Base-by-base conservation (phyloP, 2,888 invertebrate genomes). In the Tenodera sinensis region DNA sequence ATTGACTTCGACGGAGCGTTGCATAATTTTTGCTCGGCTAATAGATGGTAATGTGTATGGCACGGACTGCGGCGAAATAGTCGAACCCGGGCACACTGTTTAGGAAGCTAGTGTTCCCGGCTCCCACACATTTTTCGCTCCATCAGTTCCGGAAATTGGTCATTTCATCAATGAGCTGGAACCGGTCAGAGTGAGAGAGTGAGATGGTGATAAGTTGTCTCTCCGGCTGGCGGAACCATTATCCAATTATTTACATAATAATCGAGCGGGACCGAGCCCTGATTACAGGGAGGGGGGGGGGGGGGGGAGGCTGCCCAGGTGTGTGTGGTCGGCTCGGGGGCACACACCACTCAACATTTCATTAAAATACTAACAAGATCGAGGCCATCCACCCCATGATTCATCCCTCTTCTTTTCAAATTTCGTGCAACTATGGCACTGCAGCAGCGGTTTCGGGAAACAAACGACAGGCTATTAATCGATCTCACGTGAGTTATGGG, bases 171-270 rank as follows among this genome's bases (percentile, higher is more conserved):
- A 71, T 71, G 54, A 71, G 54, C 54, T 25, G 20, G 54, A 71
- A 71, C 54, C 54, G 54, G 54, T 71, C 54, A 71, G 54, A 71
- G 54, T 71, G 54, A 71, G 15, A 71, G 54, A 71, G 54, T 71
- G 54, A 71, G 15, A 71, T 20, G 54, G 54, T 71, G 54, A 71
- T 71, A 71, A 71, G 54, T 71, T 71, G 54, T 71, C 54, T 15
- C 6, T 25, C 54, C 54, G 54, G 54, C 54, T 25, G 54, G 54
- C 20, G 54, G 42, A 88, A 47, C 89, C 85, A 88, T 89, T 85
- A 89, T 89, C 89, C 85, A 88, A 88, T 89, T 83, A 88, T 89
- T 89, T 89, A 88, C 89, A 89, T 89, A 89, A 88, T 89, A 89
- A 89, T 89, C 88, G 88, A 71, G 89, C 83, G 34, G 82, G 87